A percentile compares a stretch with the other conserved stretches of the same genome.
Conservation (phyloP, 2,113 vertebrate species). For the Shinisaurus crocodilurus region DNA sequence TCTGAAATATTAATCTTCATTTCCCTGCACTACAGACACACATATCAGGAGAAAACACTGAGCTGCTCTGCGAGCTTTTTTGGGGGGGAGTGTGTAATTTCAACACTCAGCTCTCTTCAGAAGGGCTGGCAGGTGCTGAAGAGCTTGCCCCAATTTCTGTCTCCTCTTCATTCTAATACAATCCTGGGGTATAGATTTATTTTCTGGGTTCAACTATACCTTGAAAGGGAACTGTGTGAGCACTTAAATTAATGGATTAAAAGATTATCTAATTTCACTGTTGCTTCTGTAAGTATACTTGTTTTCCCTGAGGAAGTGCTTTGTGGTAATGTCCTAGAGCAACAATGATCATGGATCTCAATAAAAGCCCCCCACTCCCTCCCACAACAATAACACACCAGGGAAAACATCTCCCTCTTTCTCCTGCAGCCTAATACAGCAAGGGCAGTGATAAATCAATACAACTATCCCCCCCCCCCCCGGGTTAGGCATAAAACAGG, state of each 20-base stretch:
- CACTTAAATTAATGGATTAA: constrained; percentile 58
- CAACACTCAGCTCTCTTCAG: constrained; percentile 63
- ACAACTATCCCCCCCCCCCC: not conserved
- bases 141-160: constrained; percentile 35
- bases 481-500: not conserved
- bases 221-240: constrained; percentile 26
- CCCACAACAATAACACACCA: constrained; percentile 21
- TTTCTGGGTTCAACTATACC: constrained; percentile 50
- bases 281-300: constrained; percentile 45
- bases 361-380: constrained; percentile 21
- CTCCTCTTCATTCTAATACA: constrained; percentile 37
- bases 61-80: constrained; percentile 48
- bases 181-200: constrained; percentile 41
- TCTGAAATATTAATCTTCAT: constrained; percentile 62
- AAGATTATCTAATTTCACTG: constrained; percentile 60
- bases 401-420: not conserved
- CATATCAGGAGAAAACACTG: constrained; percentile 43
- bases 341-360: constrained; percentile 22
- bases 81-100: not conserved
- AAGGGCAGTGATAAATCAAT: constrained; percentile 21
- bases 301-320: constrained; percentile 47
- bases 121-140: constrained; percentile 60
- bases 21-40: constrained; percentile 39
- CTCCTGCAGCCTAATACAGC: constrained; percentile 23
- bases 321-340: constrained; percentile 38